Conservation (phyloP, 2,888 invertebrate species). For the Cerceris ruficornis region DNA sequence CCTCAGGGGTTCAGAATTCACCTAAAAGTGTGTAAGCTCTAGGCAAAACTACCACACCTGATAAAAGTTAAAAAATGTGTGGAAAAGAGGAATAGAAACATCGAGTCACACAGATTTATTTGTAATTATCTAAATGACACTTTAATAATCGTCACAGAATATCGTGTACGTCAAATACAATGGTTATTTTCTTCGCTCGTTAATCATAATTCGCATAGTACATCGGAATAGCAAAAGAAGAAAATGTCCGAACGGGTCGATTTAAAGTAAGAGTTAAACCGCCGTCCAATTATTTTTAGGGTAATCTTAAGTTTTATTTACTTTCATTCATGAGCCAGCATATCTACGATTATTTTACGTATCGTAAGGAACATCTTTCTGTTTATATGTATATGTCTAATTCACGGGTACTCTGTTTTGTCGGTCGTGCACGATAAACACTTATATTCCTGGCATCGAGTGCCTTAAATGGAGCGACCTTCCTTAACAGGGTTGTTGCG, state of each 20-base stretch:
- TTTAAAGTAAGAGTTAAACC: conserved; percentile 62
- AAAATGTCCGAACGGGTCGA: conserved; percentile 49
- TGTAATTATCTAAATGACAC: no score
- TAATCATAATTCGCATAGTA: background rate
- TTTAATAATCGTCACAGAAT: background rate
- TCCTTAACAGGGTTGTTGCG: conserved; percentile 35
- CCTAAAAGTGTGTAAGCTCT: no score
- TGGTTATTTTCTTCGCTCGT: background rate
- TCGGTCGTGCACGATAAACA: conserved; percentile 53
- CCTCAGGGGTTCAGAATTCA: no score
- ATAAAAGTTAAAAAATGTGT: no score
- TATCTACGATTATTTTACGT: conserved; percentile 29
- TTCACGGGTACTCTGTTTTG: conserved; percentile 48
- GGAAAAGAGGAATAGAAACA: no score
- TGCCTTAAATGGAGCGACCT: conserved; percentile 70
- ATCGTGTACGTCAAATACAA: background rate
- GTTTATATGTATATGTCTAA: conserved; percentile 37
- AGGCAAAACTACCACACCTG: no score
- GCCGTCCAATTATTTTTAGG: conserved; percentile 79
- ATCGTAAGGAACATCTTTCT: conserved; percentile 22
- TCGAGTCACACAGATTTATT: no score
- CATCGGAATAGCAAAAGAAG: background rate
- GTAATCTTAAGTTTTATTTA: conserved; percentile 51
- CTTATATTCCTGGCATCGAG: conserved; percentile 72
- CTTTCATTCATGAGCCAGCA: conserved; percentile 29